Conservation (phyloP, 2,113 vertebrate species). For the Myiozetetes cayanensis region DNA sequence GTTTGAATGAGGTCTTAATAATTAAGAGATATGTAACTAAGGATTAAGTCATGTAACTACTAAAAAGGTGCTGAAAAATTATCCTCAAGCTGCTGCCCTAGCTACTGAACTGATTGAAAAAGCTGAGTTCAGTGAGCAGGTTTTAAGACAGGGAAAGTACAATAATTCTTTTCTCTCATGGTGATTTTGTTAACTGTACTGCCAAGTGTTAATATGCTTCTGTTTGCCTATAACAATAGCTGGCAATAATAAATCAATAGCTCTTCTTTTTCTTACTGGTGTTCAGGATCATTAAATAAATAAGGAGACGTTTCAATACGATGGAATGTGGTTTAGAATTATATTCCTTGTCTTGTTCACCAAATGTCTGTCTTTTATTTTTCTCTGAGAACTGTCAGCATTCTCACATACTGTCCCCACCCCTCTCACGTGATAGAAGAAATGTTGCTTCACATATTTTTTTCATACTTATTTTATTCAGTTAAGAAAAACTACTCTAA, state of each 20-base stretch:
- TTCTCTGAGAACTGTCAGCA: background rate
- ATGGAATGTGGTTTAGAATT: background rate
- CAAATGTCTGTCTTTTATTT: background rate
- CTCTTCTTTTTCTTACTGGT: background rate
- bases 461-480: background rate
- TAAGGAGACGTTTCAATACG: background rate
- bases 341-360: background rate
- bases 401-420: background rate
- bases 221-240: background rate
- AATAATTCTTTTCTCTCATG: background rate
- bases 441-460: background rate
- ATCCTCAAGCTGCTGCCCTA: background rate
- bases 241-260: background rate
- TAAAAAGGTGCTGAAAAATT: background rate
- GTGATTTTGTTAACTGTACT: background rate
- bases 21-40: background rate
- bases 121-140: background rate
- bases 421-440: background rate
- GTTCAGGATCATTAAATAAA: background rate
- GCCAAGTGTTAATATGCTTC: background rate
- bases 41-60: background rate
- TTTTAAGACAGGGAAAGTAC: background rate
- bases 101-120: background rate
- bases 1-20: background rate
- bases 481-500: background rate